phyloP scores from a whole-genome alignment of 2,888 invertebrate genomes.

The Drosophila kambysellisi region DNA sequence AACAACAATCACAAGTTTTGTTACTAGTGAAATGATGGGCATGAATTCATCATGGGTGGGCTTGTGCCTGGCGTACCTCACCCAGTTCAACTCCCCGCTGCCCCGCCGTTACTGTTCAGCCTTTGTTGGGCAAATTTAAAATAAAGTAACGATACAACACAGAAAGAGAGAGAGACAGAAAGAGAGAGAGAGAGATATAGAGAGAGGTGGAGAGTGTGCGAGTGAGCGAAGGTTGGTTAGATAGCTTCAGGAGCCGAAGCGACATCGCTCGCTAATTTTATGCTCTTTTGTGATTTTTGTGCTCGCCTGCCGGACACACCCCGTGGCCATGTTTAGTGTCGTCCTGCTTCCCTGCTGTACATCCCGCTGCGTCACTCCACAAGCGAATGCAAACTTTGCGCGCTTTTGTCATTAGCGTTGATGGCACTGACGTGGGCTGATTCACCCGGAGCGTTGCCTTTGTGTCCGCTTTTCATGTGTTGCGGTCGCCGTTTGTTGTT shows the following conservation, averaged over 20 bases:
- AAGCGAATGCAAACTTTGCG: slow-evolving; percentile 76
- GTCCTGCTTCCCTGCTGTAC: slow-evolving; percentile 12
- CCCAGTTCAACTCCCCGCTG: neutral
- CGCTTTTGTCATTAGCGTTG: slow-evolving; percentile 80
- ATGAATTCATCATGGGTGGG: slow-evolving; percentile 74
- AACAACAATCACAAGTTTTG: slow-evolving; percentile 74
- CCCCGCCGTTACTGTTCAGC: neutral
- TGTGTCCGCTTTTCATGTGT: slow-evolving; percentile 76
- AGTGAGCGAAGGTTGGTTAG: slow-evolving; percentile 10
- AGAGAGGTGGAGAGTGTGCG: neutral
- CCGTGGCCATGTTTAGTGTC: slow-evolving; percentile 75
- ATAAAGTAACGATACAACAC: slow-evolving; percentile 62
- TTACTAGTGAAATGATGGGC: slow-evolving; percentile 77
- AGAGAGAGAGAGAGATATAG: neutral
- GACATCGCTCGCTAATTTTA: slow-evolving; percentile 76
- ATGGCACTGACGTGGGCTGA: slow-evolving; percentile 61
- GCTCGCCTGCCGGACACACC: slow-evolving; percentile 72
- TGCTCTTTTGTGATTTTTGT: slow-evolving; percentile 80
- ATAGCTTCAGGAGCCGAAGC: slow-evolving; percentile 43
- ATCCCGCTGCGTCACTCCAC: slow-evolving; percentile 21
- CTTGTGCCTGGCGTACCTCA: slow-evolving; percentile 15
- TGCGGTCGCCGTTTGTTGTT: slow-evolving; percentile 54
- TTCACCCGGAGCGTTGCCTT: slow-evolving; percentile 55
- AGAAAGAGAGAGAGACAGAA: neutral
- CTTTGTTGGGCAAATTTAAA: slow-evolving; percentile 66